These are phyloP conservation scores for Siphlonurus alternatus DNA, from an alignment of 2,888 invertebrate species.

Conservation along the genomic window DNA sequence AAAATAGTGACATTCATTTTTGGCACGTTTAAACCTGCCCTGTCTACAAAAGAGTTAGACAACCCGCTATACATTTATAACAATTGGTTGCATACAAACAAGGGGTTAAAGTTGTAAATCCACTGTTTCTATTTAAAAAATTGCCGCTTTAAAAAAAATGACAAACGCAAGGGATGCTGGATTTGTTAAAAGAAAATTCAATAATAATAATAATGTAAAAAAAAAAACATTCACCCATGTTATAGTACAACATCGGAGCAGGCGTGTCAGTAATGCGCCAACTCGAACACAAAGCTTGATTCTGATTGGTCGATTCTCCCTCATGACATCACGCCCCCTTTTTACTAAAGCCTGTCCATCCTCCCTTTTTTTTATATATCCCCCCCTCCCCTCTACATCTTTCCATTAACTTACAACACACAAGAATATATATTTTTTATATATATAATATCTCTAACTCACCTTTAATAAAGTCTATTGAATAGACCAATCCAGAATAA, in stretches of 20 bases:
- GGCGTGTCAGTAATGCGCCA: not conserved
- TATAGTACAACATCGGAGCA: not conserved
- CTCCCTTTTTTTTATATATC: not conserved
- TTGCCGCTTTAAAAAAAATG: not conserved
- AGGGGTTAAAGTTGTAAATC: not conserved
- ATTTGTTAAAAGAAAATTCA: not conserved
- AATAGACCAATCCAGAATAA: not conserved
- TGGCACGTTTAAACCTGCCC: no score
- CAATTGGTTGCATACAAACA: not conserved
- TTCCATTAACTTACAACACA: no score
- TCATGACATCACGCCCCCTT: not conserved
- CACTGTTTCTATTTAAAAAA: not conserved
- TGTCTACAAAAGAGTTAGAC: no score
- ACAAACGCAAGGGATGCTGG: not conserved
- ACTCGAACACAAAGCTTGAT: not conserved
- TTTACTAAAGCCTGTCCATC: not conserved
- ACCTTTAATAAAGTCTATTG: not conserved
- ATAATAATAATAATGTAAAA: not conserved
- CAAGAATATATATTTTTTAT: not conserved
- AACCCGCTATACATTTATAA: not conserved
- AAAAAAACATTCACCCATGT: not conserved
- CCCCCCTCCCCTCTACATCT: not conserved
- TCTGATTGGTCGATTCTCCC: not conserved
- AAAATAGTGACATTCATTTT: no score
- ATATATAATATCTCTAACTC: not conserved